These are phyloP conservation scores for Bucco capensis DNA, from an alignment of 2,113 vertebrate genomes.

Conservation along the genomic window DNA sequence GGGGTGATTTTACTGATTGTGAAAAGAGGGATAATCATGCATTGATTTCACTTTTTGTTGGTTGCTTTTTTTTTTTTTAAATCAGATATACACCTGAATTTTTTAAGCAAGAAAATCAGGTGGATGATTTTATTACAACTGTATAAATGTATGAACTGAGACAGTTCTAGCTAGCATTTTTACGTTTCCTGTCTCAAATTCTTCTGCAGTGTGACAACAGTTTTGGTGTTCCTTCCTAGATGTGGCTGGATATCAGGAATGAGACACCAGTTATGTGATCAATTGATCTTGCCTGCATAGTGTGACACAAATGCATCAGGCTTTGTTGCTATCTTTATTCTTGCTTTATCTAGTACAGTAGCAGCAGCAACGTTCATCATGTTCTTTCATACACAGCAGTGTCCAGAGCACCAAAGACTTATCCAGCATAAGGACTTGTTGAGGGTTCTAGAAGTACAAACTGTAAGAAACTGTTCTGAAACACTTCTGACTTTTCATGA, in stretches of 20 bases:
- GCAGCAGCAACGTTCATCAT: not conserved
- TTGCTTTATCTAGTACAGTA: not conserved
- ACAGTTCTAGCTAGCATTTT: not conserved
- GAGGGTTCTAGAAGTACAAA: not conserved
- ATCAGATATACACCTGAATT: conserved; percentile 1
- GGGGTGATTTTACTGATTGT: conserved; percentile 10
- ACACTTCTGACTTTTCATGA: not conserved
- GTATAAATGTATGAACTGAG: not conserved
- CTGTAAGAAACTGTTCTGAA: not conserved
- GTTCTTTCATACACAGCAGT: not conserved
- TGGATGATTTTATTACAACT: conserved; percentile 9
- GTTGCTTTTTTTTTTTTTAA: not conserved
- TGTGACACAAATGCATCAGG: not conserved
- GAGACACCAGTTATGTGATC: not conserved
- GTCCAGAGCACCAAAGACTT: not conserved
- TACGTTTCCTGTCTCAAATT: not conserved
- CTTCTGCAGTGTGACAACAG: not conserved
- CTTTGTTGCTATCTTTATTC: not conserved
- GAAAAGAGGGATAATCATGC: conserved; percentile 33
- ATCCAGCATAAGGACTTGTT: not conserved
- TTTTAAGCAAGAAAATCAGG: conserved; percentile 10
- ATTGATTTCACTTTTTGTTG: conserved; percentile 4
- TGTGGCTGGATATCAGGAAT: not conserved
- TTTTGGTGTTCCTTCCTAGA: not conserved
- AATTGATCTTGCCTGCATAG: not conserved